phyloP scores from a whole-genome alignment of 2,888 invertebrate genomes.

The Cancer borealis region DNA sequence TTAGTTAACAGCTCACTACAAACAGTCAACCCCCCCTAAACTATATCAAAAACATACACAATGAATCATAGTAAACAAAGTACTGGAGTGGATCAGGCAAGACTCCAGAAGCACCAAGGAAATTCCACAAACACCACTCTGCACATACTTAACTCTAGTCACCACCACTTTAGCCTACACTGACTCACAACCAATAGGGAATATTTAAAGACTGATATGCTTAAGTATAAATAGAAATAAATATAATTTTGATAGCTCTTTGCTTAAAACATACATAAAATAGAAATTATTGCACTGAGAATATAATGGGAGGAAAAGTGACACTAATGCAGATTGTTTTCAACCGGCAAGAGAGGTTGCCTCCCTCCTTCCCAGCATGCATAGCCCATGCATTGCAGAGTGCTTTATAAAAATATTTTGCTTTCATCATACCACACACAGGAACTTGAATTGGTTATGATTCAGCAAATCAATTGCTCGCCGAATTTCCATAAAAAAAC shows the following conservation, averaged over 20 bases:
- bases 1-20: conserved; percentile 24
- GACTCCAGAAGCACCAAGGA: conserved; percentile 32
- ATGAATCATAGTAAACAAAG: conserved; percentile 12
- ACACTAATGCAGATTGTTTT: conserved; percentile 59
- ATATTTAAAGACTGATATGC: conserved; percentile 66
- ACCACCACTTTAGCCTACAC: conserved; percentile 63
- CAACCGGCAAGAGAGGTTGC: conserved; percentile 3
- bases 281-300: conserved; percentile 61
- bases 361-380: conserved; percentile 37
- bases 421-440: neutral
- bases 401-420: conserved; percentile 36
- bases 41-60: neutral
- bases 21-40: neutral
- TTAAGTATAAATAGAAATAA: conserved; percentile 67
- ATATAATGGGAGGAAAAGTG: conserved; percentile 60
- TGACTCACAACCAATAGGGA: conserved; percentile 71
- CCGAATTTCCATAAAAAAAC: conserved; percentile 50
- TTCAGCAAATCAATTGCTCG: neutral
- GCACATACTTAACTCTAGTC: conserved; percentile 52
- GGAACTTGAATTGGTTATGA: neutral
- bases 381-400: conserved; percentile 18
- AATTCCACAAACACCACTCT: conserved; percentile 25
- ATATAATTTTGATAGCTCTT: conserved; percentile 71
- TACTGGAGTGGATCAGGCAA: conserved; percentile 27
- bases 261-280: conserved; percentile 70